Evolutionary conservation across 2,888 invertebrate genomes (phyloP), one percentile per base, ranked within the genome.

Genomic region (Mellilla xanthometata): DNA sequence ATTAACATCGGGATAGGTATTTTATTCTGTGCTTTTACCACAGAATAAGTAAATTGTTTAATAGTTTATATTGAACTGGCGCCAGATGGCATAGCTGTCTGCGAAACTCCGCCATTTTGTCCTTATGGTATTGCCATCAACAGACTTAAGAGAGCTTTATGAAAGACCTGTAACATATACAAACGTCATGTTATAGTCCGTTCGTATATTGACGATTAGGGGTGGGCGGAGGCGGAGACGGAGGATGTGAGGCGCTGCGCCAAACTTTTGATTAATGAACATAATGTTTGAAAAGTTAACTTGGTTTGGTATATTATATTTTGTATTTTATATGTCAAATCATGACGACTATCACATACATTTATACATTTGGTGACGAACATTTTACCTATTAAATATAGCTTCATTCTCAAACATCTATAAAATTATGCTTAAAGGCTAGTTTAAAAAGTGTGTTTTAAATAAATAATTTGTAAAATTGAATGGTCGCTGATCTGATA

Each of bases 251-350:
- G 77, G 74, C 69, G 75, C 79, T 85, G 88, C 85, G 86, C 84
- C 81, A 86, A 89, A 89, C 85, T 89, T 89, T 88, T 89, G 89
- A 89, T 88, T 88, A 89, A 89, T 89, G 87, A 86, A 83, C 73
- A 76, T 72, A 77, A 81, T 82, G 81, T 82, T 83, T 79, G 76
- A 76, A 76, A 84, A 87, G 86, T 85, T 78, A 81, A 82, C 79
- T 81, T 81, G 72, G 72, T 81, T 79, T 65, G 66, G 71, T 75
- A 75, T 31, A 36, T 36, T 28, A 36, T 36, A n/a, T n/a, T n/a
- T 28, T 28, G 28, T 28, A 36, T 9, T 15, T 5, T 23, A 7
- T 23, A 19, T 19, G 19, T 41, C 22, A 2, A 15, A 15, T 3
- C 15, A 15, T 15, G 15, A 3, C 15, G 5, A 15, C 15, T 3